Base-by-base conservation (phyloP, 2,888 invertebrate species). In the Oithona nana region DNA sequence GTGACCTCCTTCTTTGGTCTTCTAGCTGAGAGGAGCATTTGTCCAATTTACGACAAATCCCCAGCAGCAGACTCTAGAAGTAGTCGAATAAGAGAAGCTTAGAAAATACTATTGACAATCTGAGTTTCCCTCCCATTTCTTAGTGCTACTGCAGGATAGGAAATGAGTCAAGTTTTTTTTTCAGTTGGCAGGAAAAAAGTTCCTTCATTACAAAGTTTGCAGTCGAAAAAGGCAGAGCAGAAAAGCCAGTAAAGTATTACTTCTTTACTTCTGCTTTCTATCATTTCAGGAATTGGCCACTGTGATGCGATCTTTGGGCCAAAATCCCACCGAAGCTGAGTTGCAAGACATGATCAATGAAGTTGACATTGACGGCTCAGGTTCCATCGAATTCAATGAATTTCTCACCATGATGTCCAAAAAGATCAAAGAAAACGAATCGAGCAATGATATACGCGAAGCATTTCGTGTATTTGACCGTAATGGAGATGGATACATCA, bases 331-430 rank as follows among this genome's bases (percentile, higher is more conserved):
- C 6, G 59, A 59, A 28, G 59, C 59, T 2, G 59, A 59, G 50
- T 49, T 59, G n/a, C 59, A 59, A 28, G 59, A 59, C 39, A 59
- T 59, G 59, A 59, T 59, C 39, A 59, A 59, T 50, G 59, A 59
- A 50, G 59, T 59, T 20, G 59, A 59, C 49, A 20, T 49, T 2
- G 59, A 59, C 28, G 59, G 59, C 4, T 28, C 24, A 50, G 59
- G 59, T 11, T 59, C 59, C 59, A 59, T 59, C 2, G 59, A 59
- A 29, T 59, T 59, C 26, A 29, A 59, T 13, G 59, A 59, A 50
- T 59, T 59, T 4, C 49, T 59, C 49, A 28, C 49, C 49, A 59
- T 59, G 59, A 59, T 59, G 59, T 22, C 59, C 49, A 59, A 59
- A 20, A 59, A 59, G 49, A 29, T 59, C 24, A 59, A 59, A 24